Evolutionary conservation across 1,140 invertebrate genomes (phyloP).

Genomic region (Hestina assimilis): DNA sequence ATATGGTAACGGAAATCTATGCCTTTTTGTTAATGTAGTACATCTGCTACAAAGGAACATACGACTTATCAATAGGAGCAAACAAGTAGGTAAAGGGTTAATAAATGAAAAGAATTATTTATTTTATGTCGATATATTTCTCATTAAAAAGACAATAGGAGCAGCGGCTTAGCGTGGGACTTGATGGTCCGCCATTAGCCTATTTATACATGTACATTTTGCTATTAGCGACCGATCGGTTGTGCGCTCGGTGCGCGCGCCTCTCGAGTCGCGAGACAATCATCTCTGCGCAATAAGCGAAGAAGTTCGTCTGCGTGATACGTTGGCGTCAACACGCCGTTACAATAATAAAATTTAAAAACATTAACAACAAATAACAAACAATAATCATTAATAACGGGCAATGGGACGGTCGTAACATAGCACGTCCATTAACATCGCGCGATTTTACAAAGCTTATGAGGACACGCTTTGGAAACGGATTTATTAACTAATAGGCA

Average conservation of each 20-base stretch:
- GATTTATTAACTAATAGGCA: not conserved
- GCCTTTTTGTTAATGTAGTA: no score
- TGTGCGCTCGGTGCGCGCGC: slow-evolving; percentile 3
- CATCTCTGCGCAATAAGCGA: not conserved
- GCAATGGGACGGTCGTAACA: slow-evolving; percentile 33
- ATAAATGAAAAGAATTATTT: slow-evolving; percentile 29
- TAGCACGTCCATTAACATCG: slow-evolving; percentile 13
- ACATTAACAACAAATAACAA: slow-evolving; percentile 40
- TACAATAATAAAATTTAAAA: slow-evolving; percentile 38
- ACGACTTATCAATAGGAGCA: no score
- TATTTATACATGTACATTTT: slow-evolving; percentile 15
- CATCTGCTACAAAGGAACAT: no score
- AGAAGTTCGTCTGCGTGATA: not conserved
- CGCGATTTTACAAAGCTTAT: not conserved
- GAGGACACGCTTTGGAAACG: not conserved
- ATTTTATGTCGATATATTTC: slow-evolving; percentile 49
- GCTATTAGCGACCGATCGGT: slow-evolving; percentile 5
- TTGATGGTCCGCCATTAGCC: slow-evolving; percentile 17
- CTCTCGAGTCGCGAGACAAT: not conserved
- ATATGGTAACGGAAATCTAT: no score
- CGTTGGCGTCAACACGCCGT: slow-evolving; percentile 2
- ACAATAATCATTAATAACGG: slow-evolving; percentile 29
- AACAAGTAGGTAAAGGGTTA: slow-evolving; percentile 2
- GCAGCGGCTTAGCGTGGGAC: slow-evolving; percentile 37
- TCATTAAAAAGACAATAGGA: slow-evolving; percentile 53